A percentile compares a stretch with the other conserved stretches of the same genome.
Conservation (phyloP, 2,113 vertebrate genomes). For the Pomatostomus ruficeps region DNA sequence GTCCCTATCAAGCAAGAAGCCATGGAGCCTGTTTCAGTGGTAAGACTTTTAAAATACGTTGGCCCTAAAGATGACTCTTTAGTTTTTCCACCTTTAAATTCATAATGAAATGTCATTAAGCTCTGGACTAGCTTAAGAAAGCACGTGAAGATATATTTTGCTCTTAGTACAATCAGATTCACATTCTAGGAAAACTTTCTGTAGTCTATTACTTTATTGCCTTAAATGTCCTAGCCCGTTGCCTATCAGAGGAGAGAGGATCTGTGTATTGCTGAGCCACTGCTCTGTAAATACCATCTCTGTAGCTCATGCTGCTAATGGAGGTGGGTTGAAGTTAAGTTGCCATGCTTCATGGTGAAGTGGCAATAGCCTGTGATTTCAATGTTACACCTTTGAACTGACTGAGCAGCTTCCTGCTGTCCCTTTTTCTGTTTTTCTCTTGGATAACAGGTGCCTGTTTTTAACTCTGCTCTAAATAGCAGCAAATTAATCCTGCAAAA, state of each 20-base stretch:
- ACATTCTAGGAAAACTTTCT: background rate
- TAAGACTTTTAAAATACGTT: conserved; percentile 62
- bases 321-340: background rate
- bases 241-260: background rate
- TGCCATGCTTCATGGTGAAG: background rate
- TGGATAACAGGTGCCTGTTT: background rate
- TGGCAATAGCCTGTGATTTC: background rate
- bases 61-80: background rate
- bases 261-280: background rate
- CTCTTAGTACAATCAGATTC: background rate
- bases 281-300: background rate
- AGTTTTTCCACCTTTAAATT: background rate
- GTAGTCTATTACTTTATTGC: background rate
- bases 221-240: background rate
- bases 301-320: background rate
- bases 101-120: background rate
- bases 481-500: background rate
- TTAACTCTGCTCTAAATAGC: background rate
- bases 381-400: background rate
- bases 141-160: background rate
- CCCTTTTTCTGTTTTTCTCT: background rate
- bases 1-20: conserved; percentile 88
- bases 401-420: background rate
- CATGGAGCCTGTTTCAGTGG: conserved; percentile 86
- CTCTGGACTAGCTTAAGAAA: background rate